Base-by-base conservation (phyloP, 2,888 invertebrate genomes). In the Colletes collaris region DNA sequence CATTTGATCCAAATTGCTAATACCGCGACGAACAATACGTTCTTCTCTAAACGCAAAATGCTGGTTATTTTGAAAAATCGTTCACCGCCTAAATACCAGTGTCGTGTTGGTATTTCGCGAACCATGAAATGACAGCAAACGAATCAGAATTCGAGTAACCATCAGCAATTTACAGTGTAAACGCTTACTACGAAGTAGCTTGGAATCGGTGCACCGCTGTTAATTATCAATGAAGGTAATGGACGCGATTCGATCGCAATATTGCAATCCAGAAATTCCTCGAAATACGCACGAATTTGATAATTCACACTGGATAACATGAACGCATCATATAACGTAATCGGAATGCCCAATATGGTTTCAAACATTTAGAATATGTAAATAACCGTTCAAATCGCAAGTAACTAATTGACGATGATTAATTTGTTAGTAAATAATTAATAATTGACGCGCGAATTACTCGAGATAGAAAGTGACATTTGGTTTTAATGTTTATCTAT, bases 201-300 rank as follows among this genome's bases (percentile, higher is more conserved):
- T 27, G 50, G 53, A 77, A 79, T 67, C 71, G 49, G 27, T 35
- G 73, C 16, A 4, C 50, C 8, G 50, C 27, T 58, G 79, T 67
- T 79, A 79, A 79, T 79, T 79, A 79, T 72, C 64, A 62, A 68
- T 68, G 79, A 73, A 59, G 59, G 16, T 72, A 65, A 79, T 73
- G 60, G 68, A 60, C 55, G 35, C 49, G 73, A 79, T 73, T 68
- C 79, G 67, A 79, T 60, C 27, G 67, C 64, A 64, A 79, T 79
- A 73, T 64, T 50, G 63, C 55, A 40, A 52, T 59, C 35, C 27
- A 52, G 50, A 52, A 59, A 76, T 77, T 68, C 63, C 44, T 53
- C 13, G 70, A 53, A 44, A 60, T 52, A n/a, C 62, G 55, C 56
- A 52, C 6, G 63, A 77, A 64, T 77, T 77, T 77, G 69, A 69